Evolutionary conservation across 2,113 vertebrate species (phyloP).

Genomic region (Ploceus nigricollis): DNA sequence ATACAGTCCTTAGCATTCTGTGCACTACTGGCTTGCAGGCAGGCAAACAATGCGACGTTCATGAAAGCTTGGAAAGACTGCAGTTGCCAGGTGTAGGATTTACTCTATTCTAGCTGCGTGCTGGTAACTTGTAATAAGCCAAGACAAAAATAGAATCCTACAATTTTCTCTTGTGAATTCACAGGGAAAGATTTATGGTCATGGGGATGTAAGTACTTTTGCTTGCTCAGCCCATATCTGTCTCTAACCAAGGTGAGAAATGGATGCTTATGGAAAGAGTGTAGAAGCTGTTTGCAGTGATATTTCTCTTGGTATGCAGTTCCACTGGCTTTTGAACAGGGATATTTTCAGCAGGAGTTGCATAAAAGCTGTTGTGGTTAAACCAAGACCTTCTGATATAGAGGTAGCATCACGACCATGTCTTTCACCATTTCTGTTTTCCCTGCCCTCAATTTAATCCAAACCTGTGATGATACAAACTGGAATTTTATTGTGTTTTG

Average conservation of each 20-base stretch:
- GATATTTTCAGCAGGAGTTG: not conserved
- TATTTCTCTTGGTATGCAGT: not conserved
- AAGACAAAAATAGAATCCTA: not conserved
- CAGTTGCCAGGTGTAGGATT: constrained; percentile 40
- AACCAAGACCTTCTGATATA: not conserved
- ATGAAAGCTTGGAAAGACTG: constrained; percentile 3
- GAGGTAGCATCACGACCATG: not conserved
- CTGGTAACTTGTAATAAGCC: not conserved
- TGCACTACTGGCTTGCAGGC: not conserved
- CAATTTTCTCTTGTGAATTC: not conserved
- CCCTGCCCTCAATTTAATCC: not conserved
- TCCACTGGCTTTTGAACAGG: not conserved
- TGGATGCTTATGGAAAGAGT: not conserved
- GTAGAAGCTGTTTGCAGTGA: not conserved
- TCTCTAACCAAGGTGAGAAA: not conserved
- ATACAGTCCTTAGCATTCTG: constrained; percentile 37
- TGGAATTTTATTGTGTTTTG: not conserved
- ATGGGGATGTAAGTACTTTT: not conserved
- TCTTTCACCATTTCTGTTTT: not conserved
- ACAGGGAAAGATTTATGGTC: not conserved
- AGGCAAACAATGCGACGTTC: not conserved
- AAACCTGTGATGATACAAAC: not conserved
- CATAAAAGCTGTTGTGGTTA: not conserved
- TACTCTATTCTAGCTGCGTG: not conserved
- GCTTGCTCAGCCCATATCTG: not conserved